A percentile compares a stretch with the other conserved stretches of the same genome.
These are phyloP conservation scores for Ciconia boyciana DNA, from an alignment of 2,113 vertebrate species.

Conservation along the genomic window DNA sequence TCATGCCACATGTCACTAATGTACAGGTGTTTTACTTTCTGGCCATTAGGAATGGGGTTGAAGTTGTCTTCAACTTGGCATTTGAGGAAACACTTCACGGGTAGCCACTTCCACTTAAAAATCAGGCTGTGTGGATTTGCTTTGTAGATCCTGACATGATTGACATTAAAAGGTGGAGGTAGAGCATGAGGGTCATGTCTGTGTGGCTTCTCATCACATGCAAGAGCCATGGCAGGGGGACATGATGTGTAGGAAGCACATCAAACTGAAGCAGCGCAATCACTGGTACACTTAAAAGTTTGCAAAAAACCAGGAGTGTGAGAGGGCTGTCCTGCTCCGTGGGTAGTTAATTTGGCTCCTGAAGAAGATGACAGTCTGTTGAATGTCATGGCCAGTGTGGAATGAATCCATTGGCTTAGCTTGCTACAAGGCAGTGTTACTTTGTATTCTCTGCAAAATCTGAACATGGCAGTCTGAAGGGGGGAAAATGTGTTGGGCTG, in stretches of 20 bases:
- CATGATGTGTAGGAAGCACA: not conserved
- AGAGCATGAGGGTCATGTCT: not conserved
- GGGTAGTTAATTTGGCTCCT: not conserved
- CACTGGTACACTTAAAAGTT: not conserved
- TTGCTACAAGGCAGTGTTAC: rapidly evolving
- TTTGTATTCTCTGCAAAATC: not conserved
- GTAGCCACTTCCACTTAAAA: not conserved
- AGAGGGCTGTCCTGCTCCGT: not conserved
- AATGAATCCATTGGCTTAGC: not conserved
- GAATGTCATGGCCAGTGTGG: not conserved
- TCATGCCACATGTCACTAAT: not conserved
- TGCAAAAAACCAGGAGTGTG: not conserved
- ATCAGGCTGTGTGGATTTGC: not conserved
- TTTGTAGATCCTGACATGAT: not conserved
- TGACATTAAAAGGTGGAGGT: not conserved
- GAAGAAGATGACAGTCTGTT: not conserved
- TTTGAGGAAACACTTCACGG: not conserved
- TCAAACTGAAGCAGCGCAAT: not conserved
- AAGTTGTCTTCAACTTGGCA: not conserved
- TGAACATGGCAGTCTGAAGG: not conserved
- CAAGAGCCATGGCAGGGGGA: not conserved
- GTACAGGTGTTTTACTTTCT: not conserved
- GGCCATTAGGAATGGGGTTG: not conserved
- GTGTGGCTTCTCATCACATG: not conserved
- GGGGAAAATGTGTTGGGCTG: not conserved